Base-by-base conservation (phyloP, 2,888 invertebrate genomes). In the Euphydryas editha region DNA sequence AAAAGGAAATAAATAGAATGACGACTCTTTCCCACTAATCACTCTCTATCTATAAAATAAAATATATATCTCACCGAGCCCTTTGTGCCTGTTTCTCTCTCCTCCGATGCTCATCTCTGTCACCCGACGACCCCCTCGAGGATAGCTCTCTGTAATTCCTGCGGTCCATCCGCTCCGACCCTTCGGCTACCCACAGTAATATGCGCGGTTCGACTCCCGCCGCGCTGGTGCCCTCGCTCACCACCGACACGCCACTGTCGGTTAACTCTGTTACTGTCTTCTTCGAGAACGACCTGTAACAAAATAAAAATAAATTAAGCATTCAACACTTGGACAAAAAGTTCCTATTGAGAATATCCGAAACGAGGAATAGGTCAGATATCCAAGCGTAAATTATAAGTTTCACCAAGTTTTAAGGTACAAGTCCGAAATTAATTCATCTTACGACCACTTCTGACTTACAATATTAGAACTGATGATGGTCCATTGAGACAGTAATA, bases 211-310 rank as follows among this genome's bases (percentile, higher is more conserved):
- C 87, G 62, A 79, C 81, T 36, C 70, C 69, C 44, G 72, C 75
- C 78, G 58, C 80, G 70, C 75, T 78, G 10, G 93, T 93, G 56
- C 93, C 93, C 77, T 95, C 95, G 69, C 95, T 95, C 62, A 96
- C 95, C 57, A 96, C 95, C 66, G 96, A 96, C 78, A 96, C 96
- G 56, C 96, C 96, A 83, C 96, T 96, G 88, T 96, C 96, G 6
- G 96, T 95, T 78, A 95, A 86, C 82, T 96, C 95, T 49, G 95
- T 95, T 78, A 94, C 93, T 24, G 95, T 94, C 81, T 95, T 95
- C 90, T 95, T 95, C 30, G 94, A 94, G 69, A 94, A 93, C 55
- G 95, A 95, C 79, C 95, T 76, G 68, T 1, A 56, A 59, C 10
- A 44, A n/a, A 37, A 42, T 17, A 24, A 30, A 39, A 11, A 39